Evolutionary conservation across 1,140 invertebrate genomes (phyloP).

Genomic region (Drosophila paulistorum): DNA sequence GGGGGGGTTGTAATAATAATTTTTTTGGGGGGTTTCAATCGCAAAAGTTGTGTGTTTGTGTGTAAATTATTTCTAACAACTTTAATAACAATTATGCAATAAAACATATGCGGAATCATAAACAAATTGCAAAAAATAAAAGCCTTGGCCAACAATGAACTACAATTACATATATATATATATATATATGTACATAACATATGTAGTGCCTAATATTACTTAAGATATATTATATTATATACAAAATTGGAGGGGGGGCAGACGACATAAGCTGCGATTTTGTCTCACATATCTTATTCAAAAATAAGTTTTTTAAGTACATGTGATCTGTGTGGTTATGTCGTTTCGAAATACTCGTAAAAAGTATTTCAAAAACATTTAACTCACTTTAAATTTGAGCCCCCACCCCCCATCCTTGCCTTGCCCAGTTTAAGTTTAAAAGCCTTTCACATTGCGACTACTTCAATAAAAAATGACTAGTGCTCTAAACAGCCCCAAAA

Average conservation of each 20-base stretch:
- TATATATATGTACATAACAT: neutral
- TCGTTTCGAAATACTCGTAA: neutral
- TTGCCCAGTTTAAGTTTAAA: slow-evolving; percentile 38
- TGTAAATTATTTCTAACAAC: slow-evolving; percentile 53
- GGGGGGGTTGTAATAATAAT: too few species aligned
- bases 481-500: slow-evolving; percentile 65
- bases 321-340: neutral
- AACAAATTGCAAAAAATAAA: slow-evolving; percentile 30
- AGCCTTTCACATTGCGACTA: slow-evolving; percentile 58
- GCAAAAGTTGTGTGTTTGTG: slow-evolving; percentile 20
- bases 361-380: neutral
- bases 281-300: slow-evolving; percentile 10
- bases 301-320: neutral
- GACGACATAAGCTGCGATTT: slow-evolving; percentile 1
- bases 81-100: slow-evolving; percentile 69
- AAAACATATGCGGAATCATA: slow-evolving; percentile 53
- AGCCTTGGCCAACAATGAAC: slow-evolving; percentile 45
- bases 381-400: neutral
- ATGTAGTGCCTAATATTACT: slow-evolving; percentile 35
- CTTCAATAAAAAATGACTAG: slow-evolving; percentile 57
- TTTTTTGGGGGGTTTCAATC: slow-evolving; percentile 8
- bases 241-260: neutral
- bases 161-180: slow-evolving; percentile 30
- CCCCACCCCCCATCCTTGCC: too few species aligned
- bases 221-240: neutral